Conservation (phyloP, 1,140 invertebrate species). For the Lordiphosa stackelbergi region DNA sequence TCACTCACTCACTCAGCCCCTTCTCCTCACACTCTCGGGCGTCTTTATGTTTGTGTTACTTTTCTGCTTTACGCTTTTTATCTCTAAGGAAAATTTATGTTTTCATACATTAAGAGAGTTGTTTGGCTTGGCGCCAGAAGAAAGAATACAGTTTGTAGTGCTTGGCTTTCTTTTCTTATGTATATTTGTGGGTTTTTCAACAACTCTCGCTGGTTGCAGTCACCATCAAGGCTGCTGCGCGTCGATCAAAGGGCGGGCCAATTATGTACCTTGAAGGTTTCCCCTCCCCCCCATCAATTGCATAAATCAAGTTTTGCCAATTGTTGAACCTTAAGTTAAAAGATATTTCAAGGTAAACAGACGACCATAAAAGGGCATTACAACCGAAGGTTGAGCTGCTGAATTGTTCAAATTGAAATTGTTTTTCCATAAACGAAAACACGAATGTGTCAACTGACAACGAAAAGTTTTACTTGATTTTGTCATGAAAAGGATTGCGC, state of each 20-base stretch:
- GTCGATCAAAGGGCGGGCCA: slow-evolving; percentile 20
- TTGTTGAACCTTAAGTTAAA: slow-evolving; percentile 6
- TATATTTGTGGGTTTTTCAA: slow-evolving; percentile 4
- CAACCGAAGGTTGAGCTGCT: slow-evolving; percentile 26
- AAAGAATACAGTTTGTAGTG: not conserved
- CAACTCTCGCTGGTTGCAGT: not conserved
- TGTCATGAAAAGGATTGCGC: slow-evolving; percentile 11
- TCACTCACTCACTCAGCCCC: too few species aligned
- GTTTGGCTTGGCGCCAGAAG: too few species aligned
- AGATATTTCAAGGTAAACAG: slow-evolving; percentile 26
- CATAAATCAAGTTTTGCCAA: slow-evolving; percentile 21
- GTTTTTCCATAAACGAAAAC: slow-evolving; percentile 13
- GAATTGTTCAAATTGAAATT: slow-evolving; percentile 21
- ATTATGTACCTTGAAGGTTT: slow-evolving; percentile 10
- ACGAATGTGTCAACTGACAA: too few species aligned
- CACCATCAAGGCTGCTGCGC: slow-evolving; percentile 11
- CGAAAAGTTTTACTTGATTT: too few species aligned
- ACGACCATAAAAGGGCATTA: slow-evolving; percentile 36
- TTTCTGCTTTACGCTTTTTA: too few species aligned
- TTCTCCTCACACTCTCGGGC: too few species aligned
- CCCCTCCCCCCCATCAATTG: slow-evolving; percentile 2
- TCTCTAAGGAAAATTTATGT: slow-evolving; percentile 8
- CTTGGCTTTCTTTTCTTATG: not conserved
- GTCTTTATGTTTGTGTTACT: slow-evolving; percentile 7
- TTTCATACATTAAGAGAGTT: slow-evolving; percentile 4